A percentile compares a stretch with the other conserved stretches of the same genome.
Evolutionary conservation across 2,888 invertebrate genomes (phyloP).

Genomic region (Standfussiana lucernea): DNA sequence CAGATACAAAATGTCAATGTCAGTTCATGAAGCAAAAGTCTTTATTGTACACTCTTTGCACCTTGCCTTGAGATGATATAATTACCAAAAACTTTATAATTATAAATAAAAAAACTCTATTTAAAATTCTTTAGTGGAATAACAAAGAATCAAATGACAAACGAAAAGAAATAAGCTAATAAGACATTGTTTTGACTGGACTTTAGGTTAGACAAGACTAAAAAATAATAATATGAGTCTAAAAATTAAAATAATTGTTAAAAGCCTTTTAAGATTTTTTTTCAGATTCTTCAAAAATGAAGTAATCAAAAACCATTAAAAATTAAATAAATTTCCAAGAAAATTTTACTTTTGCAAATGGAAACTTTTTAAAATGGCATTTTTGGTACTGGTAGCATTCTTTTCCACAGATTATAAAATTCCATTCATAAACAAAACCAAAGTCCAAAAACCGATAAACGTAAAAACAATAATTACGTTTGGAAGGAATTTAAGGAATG

Average conservation of each 20-base stretch:
- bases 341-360: neutral
- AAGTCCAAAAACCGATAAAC: constrained; percentile 18
- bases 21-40: neutral
- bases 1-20: constrained; percentile 2
- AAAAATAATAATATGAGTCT: neutral
- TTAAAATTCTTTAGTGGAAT: neutral
- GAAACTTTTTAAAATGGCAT: neutral
- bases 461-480: neutral
- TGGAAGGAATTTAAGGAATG: neutral
- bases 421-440: neutral
- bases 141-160: neutral
- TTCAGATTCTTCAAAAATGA: neutral
- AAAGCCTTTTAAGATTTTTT: neutral
- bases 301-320: neutral
- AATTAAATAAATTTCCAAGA: neutral
- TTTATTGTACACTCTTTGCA: too few species aligned
- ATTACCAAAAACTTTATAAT: neutral
- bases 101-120: too few species aligned
- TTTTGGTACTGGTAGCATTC: constrained; percentile 18
- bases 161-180: neutral
- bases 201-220: neutral
- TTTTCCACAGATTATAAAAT: constrained; percentile 6
- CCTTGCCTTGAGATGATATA: neutral
- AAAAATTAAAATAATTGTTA: neutral
- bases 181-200: neutral